Evolutionary conservation across 2,888 invertebrate species (phyloP), one percentile per base, ranked within the genome.

Genomic region (Sepiola atlantica): DNA sequence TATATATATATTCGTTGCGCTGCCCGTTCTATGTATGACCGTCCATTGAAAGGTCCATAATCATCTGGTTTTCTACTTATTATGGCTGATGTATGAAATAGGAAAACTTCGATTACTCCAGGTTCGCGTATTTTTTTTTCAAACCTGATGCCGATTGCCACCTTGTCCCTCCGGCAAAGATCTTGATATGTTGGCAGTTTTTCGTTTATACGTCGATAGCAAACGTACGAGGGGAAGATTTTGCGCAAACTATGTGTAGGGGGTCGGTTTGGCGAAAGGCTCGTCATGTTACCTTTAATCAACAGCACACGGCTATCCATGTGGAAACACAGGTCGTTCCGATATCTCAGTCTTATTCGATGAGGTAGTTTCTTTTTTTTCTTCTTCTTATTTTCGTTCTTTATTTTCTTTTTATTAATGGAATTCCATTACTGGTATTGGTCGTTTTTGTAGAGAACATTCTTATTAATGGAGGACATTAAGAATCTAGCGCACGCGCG

Each of bases 401-500:
- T 77, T 77, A 12, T 77, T 77, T 21, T 32, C 32, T n/a, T 77
- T 77, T 77, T 77, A 3, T 77, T 77, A 77, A 77, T 77, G 77
- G 77, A 77, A 77, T 77, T 77, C 77, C 77, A 77, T 77, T 77
- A 77, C 77, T 77, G 77, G 77, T 77, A 77, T 77, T 77, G 77
- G 77, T 14, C 77, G n/a, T 77, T 77, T 77, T 77, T 77, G n/a
- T n/a, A 77, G n/a, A 77, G 77, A 77, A n/a, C 45, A 45, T 77
- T 12, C 77, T 77, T 77, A 77, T 77, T 77, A 77, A 77, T 77
- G 77, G 77, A 77, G 77, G n/a, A 77, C n/a, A 77, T 77, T 77
- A 77, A 12, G 77, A 77, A 77, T 21, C n/a, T 77, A n/a, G 77
- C 10, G n/a, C n/a, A n/a, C 32, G 77, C n/a, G 77, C 45, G 45